Percentiles rank a stretch among this genome's conserved stretches.
Evolutionary conservation across 2,113 vertebrate species (phyloP).

Genomic region (Furnarius figulus): DNA sequence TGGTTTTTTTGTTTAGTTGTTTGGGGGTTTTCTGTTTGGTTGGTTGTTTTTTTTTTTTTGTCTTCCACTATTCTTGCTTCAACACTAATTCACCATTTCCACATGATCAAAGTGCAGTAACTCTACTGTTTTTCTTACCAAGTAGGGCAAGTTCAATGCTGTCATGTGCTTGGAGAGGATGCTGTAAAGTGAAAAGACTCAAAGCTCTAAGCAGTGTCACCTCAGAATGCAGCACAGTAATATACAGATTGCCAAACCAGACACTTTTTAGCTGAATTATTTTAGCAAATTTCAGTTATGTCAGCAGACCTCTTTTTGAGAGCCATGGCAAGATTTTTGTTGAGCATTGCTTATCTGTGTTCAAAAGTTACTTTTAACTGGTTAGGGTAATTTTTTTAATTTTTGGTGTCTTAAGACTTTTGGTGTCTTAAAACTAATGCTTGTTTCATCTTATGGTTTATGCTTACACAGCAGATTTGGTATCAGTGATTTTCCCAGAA

Average conservation of each 20-base stretch:
- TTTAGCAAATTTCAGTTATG: neutral
- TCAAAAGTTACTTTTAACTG: neutral
- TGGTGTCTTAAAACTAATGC: neutral
- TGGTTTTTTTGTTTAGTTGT: too few species aligned
- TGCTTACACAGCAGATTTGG: neutral
- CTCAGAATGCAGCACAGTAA: neutral
- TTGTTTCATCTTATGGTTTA: neutral
- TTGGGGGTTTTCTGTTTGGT: too few species aligned
- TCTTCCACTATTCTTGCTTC: neutral
- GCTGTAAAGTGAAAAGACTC: neutral
- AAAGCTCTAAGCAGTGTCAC: neutral
- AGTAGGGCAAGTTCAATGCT: neutral
- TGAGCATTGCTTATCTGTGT: neutral
- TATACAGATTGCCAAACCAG: neutral
- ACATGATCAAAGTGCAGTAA: neutral
- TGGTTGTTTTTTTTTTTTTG: neutral
- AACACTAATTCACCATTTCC: neutral
- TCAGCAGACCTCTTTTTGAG: neutral
- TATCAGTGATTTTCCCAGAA: neutral
- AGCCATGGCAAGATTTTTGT: neutral
- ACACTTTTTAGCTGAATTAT: neutral
- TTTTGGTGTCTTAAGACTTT: neutral
- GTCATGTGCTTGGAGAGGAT: neutral
- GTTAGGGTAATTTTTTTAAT: neutral
- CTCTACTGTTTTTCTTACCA: neutral